phyloP scores from a whole-genome alignment of 2,797 vertebrate species.

The Acrossocheilus fasciatus region DNA sequence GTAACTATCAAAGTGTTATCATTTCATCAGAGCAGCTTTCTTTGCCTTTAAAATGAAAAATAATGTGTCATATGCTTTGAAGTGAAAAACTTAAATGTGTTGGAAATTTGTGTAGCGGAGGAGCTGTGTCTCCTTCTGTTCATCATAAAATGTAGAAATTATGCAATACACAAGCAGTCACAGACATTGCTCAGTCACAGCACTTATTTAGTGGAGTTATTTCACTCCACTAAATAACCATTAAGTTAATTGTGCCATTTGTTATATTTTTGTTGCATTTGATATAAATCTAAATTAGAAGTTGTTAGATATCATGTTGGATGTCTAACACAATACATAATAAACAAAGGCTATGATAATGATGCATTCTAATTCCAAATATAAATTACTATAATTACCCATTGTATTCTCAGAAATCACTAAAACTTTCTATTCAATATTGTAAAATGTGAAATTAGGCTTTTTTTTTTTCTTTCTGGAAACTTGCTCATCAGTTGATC shows the following conservation, averaged over 20 bases:
- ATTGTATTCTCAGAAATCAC: no score
- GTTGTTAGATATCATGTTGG: neutral
- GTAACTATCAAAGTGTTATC: neutral
- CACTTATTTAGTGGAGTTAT: neutral
- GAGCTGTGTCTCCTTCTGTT: neutral
- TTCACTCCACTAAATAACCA: neutral
- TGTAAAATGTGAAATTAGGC: neutral
- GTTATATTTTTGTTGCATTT: neutral
- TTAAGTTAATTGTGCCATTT: neutral
- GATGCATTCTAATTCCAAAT: neutral
- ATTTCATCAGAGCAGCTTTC: neutral
- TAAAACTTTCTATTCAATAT: neutral
- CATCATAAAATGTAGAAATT: neutral
- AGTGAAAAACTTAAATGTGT: neutral
- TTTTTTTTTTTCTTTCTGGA: neutral
- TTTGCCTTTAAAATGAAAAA: neutral
- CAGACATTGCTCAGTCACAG: neutral
- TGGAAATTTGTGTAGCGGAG: neutral
- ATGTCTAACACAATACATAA: neutral
- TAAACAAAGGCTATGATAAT: neutral
- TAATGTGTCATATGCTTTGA: neutral
- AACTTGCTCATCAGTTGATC: neutral
- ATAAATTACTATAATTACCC: neutral
- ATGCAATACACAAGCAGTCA: neutral
- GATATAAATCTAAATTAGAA: neutral